Evolutionary conservation across 1,140 invertebrate genomes (phyloP).

Genomic region (Aphelenchoides avenae): DNA sequence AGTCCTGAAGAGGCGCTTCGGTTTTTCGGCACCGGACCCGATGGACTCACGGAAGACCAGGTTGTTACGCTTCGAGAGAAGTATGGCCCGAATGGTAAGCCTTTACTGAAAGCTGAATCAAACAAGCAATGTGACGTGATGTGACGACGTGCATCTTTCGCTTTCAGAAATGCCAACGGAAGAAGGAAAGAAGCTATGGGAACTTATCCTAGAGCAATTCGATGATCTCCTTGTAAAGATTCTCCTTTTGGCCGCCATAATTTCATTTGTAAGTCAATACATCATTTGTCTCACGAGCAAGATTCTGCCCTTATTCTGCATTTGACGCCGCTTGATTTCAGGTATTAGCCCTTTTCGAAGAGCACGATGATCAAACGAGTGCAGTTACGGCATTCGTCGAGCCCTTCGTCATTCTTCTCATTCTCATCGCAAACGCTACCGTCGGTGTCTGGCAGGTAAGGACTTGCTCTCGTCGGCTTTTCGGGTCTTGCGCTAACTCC

Average conservation of each 20-base stretch:
- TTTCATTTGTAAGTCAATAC: slow-evolving; percentile 99
- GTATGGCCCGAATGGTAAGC: slow-evolving; percentile 98
- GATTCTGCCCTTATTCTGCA: no score
- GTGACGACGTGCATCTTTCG: slow-evolving; percentile 35
- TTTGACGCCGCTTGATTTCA: no score
- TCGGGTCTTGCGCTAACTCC: no score
- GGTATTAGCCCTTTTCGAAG: slow-evolving; percentile 99
- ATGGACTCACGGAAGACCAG: slow-evolving; percentile 86
- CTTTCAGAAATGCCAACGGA: slow-evolving; percentile 67
- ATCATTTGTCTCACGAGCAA: background rate
- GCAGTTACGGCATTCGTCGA: slow-evolving; percentile 97
- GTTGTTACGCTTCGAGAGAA: slow-evolving; percentile 91
- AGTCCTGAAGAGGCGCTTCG: slow-evolving; percentile 84
- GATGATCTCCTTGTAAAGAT: slow-evolving; percentile 99
- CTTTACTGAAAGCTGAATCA: background rate
- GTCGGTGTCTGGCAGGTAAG: slow-evolving; percentile 98
- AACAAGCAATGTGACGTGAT: background rate
- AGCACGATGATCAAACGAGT: slow-evolving; percentile 80
- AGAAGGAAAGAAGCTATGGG: slow-evolving; percentile 72
- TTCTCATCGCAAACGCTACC: slow-evolving; percentile 97
- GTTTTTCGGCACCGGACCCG: slow-evolving; percentile 82
- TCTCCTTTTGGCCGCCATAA: slow-evolving; percentile 97
- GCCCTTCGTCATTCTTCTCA: slow-evolving; percentile 99
- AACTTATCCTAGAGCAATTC: slow-evolving; percentile 99
- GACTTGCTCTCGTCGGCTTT: no score